Percentiles rank a stretch among this genome's conserved stretches.
phyloP scores from a whole-genome alignment of 1,140 invertebrate species.

The Eupeodes corollae region DNA sequence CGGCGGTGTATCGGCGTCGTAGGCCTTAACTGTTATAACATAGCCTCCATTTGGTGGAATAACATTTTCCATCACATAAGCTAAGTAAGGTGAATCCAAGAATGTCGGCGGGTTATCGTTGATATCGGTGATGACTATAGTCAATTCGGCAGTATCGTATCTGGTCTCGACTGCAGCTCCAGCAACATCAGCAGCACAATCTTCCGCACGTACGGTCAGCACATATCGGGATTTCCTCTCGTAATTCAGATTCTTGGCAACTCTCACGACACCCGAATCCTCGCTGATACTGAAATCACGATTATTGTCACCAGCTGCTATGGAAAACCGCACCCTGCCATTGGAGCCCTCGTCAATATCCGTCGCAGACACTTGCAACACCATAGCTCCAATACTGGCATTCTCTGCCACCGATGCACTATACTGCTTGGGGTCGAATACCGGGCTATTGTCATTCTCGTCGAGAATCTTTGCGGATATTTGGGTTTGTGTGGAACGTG shows the following conservation, averaged over 20 bases:
- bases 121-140: slow-evolving; percentile 66
- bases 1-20: slow-evolving; percentile 81
- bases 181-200: slow-evolving; percentile 63
- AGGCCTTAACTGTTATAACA: slow-evolving; percentile 69
- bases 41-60: slow-evolving; percentile 64
- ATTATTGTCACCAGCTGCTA: slow-evolving; percentile 80
- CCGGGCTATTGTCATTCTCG: slow-evolving; percentile 88
- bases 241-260: slow-evolving; percentile 84
- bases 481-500: slow-evolving; percentile 55
- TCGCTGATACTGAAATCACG: slow-evolving; percentile 82
- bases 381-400: slow-evolving; percentile 80
- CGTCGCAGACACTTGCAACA: slow-evolving; percentile 81
- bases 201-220: slow-evolving; percentile 76
- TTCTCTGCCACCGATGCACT: slow-evolving; percentile 81
- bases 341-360: slow-evolving; percentile 84
- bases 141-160: slow-evolving; percentile 57
- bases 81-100: slow-evolving; percentile 78
- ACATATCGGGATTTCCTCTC: slow-evolving; percentile 76
- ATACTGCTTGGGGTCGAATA: slow-evolving; percentile 81
- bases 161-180: slow-evolving; percentile 30
- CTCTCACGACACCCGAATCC: slow-evolving; percentile 75
- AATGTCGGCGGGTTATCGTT: slow-evolving; percentile 93
- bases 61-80: slow-evolving; percentile 86
- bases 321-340: slow-evolving; percentile 76
- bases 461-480: slow-evolving; percentile 71